Base-by-base conservation (phyloP, 2,113 vertebrate genomes). In the Andinoacara biseriatus region DNA sequence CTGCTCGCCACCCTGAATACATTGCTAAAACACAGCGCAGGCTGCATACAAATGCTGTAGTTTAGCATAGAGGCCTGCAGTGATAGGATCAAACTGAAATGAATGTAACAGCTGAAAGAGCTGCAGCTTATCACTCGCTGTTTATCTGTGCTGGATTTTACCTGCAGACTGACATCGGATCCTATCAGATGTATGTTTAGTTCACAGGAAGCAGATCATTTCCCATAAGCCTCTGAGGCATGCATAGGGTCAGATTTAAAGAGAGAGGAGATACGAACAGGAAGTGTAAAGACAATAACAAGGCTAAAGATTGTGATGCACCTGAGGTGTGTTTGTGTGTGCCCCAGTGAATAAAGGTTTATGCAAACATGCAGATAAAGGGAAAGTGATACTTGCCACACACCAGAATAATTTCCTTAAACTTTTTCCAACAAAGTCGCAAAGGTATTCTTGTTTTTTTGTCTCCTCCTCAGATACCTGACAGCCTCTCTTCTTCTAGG, bases 191-290 rank as follows among this genome's bases (percentile, higher is more conserved):
- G 52, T 59, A 46, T 63, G 80, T 87, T 76, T 56, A 76, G 80
- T 17, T 72, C 61, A 35, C 72, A 38, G 82, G 80, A 83, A 83
- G 43, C 63, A 54, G 63, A 78, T 87, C 60, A 62, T 74, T 86
- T 86, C 78, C 72, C 84, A 85, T 78, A 67, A 89, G 81, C 75
- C 81, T 87, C 10, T 84, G 83, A 85, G 86, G 63, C 69, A 69
- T 38, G 29, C 26, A 58, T 61, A 79, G 52, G 80, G 76, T 79
- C 75, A 83, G 72, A 61, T 58, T 17, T 52, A 57, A 76, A 76
- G 57, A 85, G 46, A 20, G 49, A 75, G 52, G 79, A 69, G 67
- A 82, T 3, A 80, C 0, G 0, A 59, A 46, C n/a, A 59, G 46
- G 1, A 87, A 24, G 49, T 76, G 38, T 17, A 35, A 35, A 63